Evolutionary conservation across 1,140 invertebrate genomes (phyloP).

Genomic region (Caerostris extrusa): DNA sequence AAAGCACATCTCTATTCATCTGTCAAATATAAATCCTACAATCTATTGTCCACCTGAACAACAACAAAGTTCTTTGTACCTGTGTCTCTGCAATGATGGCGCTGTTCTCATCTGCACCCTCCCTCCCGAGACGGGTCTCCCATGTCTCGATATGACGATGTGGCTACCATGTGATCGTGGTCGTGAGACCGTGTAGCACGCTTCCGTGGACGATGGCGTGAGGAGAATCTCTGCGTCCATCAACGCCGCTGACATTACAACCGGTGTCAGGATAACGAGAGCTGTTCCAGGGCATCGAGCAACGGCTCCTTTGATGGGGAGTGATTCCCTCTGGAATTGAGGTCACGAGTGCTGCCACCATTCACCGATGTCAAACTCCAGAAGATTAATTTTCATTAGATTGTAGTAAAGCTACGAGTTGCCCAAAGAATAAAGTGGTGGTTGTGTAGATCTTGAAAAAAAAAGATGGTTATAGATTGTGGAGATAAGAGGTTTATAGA

Average conservation of each 20-base stretch:
- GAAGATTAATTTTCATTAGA: conserved; percentile 27
- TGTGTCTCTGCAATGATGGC: conserved; percentile 97
- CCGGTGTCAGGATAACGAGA: conserved; percentile 93
- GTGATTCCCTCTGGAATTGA: conserved; percentile 95
- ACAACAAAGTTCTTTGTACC: conserved; percentile 81
- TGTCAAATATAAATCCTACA: not conserved
- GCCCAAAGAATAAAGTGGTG: not conserved
- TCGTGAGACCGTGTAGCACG: conserved; percentile 94
- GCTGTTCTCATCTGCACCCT: conserved; percentile 91
- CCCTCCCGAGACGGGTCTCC: conserved; percentile 96
- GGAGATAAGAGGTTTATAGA: too few species aligned
- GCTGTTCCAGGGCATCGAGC: conserved; percentile 99
- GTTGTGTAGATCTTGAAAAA: not conserved
- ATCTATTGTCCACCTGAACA: not conserved
- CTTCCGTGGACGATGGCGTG: conserved; percentile 83
- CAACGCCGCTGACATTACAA: conserved; percentile 89
- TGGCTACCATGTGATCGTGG: conserved; percentile 96
- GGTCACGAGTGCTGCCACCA: conserved; percentile 96
- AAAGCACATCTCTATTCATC: not conserved
- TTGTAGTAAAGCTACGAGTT: not conserved
- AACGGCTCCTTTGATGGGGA: conserved; percentile 94
- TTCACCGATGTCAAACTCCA: conserved; percentile 98
- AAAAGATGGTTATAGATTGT: too few species aligned
- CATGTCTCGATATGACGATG: conserved; percentile 87
- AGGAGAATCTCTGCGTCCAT: conserved; percentile 86